Evolutionary conservation across 2,113 vertebrate genomes (phyloP).

Genomic region (Nanorana parkeri): DNA sequence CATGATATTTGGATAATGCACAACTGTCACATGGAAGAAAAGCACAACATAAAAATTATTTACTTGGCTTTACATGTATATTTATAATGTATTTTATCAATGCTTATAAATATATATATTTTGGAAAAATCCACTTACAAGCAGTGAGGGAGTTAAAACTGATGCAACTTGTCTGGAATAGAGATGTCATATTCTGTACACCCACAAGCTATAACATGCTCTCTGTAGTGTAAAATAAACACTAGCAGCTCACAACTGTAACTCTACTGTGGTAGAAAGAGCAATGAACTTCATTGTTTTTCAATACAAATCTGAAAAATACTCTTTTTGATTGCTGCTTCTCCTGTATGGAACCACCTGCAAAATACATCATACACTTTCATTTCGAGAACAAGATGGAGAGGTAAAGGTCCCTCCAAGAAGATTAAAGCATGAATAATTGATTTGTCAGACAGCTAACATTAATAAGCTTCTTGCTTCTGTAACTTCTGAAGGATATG

Average conservation of each 20-base stretch:
- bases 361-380: constrained; percentile 51
- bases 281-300: constrained; percentile 43
- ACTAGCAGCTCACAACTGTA: neutral
- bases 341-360: constrained; percentile 35
- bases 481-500: constrained; percentile 33
- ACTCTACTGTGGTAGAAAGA: neutral
- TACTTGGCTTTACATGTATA: no score
- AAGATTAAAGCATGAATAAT: constrained; percentile 55
- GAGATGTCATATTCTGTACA: neutral
- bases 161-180: neutral
- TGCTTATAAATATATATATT: no score
- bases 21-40: no score
- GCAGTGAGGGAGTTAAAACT: neutral
- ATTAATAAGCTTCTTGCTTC: constrained; percentile 54
- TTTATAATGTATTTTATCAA: no score
- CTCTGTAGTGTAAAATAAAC: constrained; percentile 35
- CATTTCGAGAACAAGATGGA: constrained; percentile 55
- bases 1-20: no score
- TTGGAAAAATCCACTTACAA: neutral
- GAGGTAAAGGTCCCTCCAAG: constrained; percentile 52
- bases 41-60: no score
- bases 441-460: constrained; percentile 44
- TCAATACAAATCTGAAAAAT: constrained; percentile 19
- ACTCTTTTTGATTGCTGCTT: constrained; percentile 22
- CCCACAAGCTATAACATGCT: neutral